Conservation (phyloP, 2,888 invertebrate species). For the Bursaphelenchus okinawaensis region DNA sequence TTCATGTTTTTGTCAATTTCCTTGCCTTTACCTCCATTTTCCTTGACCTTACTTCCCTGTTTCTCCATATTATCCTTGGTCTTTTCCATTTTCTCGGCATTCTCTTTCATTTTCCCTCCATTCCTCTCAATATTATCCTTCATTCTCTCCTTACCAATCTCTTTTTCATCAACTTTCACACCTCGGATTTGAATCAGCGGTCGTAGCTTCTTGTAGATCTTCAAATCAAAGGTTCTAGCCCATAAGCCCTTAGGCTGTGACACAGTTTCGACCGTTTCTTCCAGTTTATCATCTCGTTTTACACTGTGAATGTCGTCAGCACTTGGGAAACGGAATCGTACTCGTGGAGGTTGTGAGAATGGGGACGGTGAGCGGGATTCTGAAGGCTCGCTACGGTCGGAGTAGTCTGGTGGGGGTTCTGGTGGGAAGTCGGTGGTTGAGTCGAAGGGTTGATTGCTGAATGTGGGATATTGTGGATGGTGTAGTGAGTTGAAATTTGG, state of each 20-base stretch:
- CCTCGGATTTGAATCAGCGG: conserved; percentile 13
- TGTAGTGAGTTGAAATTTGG: neutral
- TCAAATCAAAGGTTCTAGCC: conserved; percentile 4
- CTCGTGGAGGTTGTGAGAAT: neutral
- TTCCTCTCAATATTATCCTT: too few relatives aligned
- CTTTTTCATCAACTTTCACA: conserved; percentile 11
- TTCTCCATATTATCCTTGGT: too few relatives aligned
- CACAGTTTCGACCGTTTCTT: neutral
- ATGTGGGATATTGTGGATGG: neutral
- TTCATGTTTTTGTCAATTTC: too few relatives aligned
- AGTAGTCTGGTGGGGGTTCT: neutral
- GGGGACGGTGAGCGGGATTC: neutral
- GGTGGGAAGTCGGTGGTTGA: neutral
- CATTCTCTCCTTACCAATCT: neutral
- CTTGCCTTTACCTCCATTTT: too few relatives aligned
- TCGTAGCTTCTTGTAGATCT: conserved; percentile 1
- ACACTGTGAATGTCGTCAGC: neutral
- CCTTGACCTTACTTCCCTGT: too few relatives aligned
- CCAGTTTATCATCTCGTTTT: neutral
- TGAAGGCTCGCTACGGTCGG: neutral
- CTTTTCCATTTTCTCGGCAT: too few relatives aligned
- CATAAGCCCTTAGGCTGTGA: neutral
- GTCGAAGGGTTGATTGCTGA: neutral
- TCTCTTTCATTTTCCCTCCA: too few relatives aligned
- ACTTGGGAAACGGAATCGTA: neutral